Percentiles rank a stretch among this genome's conserved stretches.
Conservation (phyloP, 2,113 vertebrate species). For the Empidonax traillii region DNA sequence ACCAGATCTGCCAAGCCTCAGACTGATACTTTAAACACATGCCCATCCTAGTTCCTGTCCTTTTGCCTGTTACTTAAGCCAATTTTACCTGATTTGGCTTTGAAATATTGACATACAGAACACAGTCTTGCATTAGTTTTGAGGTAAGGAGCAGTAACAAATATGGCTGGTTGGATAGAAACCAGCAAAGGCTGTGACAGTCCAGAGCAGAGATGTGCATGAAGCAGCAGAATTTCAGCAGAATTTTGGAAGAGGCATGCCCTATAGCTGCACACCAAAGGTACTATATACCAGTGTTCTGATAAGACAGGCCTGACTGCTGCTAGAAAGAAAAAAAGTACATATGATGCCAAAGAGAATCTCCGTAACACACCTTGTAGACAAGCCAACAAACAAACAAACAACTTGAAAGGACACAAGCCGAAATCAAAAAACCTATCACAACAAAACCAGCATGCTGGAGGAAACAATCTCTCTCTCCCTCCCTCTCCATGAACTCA, state of each 20-base stretch:
- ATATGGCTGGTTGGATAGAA: accelerated
- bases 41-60: neutral
- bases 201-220: neutral
- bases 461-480: neutral
- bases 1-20: neutral
- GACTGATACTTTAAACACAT: constrained; percentile 35
- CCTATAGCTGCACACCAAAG: neutral
- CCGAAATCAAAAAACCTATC: neutral
- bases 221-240: neutral
- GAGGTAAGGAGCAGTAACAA: neutral
- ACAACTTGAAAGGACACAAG: neutral
- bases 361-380: neutral
- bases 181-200: neutral
- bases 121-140: accelerated
- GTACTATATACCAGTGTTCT: neutral
- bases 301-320: neutral
- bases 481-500: neutral
- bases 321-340: neutral
- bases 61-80: neutral
- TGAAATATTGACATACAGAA: neutral
- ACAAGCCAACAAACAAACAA: neutral
- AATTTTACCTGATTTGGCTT: neutral
- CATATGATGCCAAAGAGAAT: neutral
- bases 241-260: neutral
- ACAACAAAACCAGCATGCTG: neutral